phyloP scores from a whole-genome alignment of 2,888 invertebrate genomes.

The Masnerella sp. region DNA sequence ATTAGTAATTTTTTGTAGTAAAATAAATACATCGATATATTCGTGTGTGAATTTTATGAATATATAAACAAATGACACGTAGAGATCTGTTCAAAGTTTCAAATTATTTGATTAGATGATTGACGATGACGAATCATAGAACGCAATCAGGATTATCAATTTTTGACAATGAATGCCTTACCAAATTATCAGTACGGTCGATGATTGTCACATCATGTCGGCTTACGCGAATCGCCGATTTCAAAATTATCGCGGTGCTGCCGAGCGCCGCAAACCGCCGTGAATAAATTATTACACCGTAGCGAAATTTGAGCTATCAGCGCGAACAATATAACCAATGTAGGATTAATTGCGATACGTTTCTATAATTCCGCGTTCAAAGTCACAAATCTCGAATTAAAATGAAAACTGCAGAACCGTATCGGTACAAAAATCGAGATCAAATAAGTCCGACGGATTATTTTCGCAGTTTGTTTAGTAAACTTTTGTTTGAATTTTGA shows the following conservation, averaged over 20 bases:
- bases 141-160: slow-evolving; percentile 6
- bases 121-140: background rate
- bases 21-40: no score
- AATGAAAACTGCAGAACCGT: no score
- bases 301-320: slow-evolving; percentile 37
- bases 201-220: slow-evolving; percentile 23
- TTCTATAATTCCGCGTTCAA: slow-evolving; percentile 19
- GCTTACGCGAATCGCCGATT: slow-evolving; percentile 12
- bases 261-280: slow-evolving; percentile 18
- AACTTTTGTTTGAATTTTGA: no score
- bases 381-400: no score
- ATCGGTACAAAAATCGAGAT: no score
- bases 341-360: slow-evolving; percentile 37
- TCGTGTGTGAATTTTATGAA: no score
- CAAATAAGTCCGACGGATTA: no score
- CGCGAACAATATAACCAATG: slow-evolving; percentile 41
- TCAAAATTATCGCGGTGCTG: slow-evolving; percentile 37
- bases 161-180: slow-evolving; percentile 19
- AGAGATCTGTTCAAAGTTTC: no score
- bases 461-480: no score
- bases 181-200: slow-evolving; percentile 25
- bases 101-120: slow-evolving; percentile 1
- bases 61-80: no score
- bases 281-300: slow-evolving; percentile 45
- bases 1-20: background rate